Conservation (phyloP, 64 coral and sea anemone species). For the Montipora sp. region DNA sequence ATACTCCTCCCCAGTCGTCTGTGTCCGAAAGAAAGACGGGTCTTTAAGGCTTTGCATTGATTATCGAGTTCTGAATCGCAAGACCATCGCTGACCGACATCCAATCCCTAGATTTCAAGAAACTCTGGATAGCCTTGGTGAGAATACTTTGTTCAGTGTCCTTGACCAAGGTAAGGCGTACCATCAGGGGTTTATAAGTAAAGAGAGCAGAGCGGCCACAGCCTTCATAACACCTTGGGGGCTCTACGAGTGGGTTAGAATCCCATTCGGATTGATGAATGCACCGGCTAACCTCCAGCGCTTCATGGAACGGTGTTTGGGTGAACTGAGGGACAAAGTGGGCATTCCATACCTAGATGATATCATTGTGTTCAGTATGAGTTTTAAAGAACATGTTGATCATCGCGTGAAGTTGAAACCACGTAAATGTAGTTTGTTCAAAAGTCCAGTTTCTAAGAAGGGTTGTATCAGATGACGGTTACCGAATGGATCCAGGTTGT, state of each 20-base stretch:
- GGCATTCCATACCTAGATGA: no score
- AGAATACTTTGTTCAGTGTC: conserved; percentile 37
- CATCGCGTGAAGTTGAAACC: conserved; percentile 51
- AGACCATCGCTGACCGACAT: conserved; percentile 27
- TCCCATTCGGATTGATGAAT: no score
- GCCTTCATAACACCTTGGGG: no score
- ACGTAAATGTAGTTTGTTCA: conserved; percentile 39
- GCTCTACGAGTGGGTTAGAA: no score
- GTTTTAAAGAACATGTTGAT: conserved; percentile 57
- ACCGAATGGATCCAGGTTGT: no score
- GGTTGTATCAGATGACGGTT: no score
- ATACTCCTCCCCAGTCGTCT: background rate
- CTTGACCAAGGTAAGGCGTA: conserved; percentile 55
- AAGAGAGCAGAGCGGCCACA: no score
- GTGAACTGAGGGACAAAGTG: no score
- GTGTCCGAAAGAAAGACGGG: no score
- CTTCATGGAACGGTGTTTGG: no score
- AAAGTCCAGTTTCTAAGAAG: background rate
- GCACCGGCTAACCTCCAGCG: no score
- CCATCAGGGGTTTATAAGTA: background rate
- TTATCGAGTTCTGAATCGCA: conserved; percentile 29
- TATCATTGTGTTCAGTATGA: conserved; percentile 20
- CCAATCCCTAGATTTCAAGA: conserved; percentile 53
- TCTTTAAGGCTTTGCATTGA: conserved; percentile 52
- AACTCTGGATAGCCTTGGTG: conserved; percentile 38